A percentile compares a stretch with the other conserved stretches of the same genome.
Evolutionary conservation across 2,113 vertebrate species (phyloP).

Genomic region (Sisor rabdophorus): DNA sequence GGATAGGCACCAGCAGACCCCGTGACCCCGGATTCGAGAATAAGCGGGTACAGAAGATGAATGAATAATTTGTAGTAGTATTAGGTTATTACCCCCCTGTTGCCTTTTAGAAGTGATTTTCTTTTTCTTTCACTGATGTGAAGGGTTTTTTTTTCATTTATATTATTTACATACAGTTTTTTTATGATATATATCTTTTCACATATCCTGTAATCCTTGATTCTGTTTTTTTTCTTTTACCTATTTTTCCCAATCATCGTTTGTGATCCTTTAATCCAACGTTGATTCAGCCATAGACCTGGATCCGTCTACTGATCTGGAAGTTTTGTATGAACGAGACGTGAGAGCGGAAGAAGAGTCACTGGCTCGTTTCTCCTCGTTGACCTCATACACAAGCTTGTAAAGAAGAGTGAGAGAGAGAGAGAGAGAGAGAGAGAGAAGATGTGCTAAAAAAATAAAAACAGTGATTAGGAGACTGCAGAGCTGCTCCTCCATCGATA

Average conservation of each 20-base stretch:
- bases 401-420: constrained; percentile 14
- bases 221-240: too few species aligned
- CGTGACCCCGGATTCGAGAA: too few species aligned
- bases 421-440: constrained; percentile 31
- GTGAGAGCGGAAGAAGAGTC: background rate
- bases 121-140: background rate
- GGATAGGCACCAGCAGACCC: too few species aligned
- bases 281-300: background rate
- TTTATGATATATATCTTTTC: too few species aligned
- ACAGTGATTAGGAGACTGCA: constrained; percentile 53
- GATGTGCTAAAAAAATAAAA: constrained; percentile 59
- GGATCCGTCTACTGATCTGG: constrained; percentile 13
- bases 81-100: too few species aligned
- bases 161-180: background rate
- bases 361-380: constrained; percentile 55
- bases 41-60: too few species aligned
- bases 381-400: constrained; percentile 61
- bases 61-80: too few species aligned
- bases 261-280: background rate
- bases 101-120: background rate
- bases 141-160: background rate
- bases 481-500: background rate
- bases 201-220: too few species aligned
- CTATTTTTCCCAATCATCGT: too few species aligned
- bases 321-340: constrained; percentile 42